phyloP scores from a whole-genome alignment of 2,797 vertebrate genomes.

The Protonibea diacanthus region DNA sequence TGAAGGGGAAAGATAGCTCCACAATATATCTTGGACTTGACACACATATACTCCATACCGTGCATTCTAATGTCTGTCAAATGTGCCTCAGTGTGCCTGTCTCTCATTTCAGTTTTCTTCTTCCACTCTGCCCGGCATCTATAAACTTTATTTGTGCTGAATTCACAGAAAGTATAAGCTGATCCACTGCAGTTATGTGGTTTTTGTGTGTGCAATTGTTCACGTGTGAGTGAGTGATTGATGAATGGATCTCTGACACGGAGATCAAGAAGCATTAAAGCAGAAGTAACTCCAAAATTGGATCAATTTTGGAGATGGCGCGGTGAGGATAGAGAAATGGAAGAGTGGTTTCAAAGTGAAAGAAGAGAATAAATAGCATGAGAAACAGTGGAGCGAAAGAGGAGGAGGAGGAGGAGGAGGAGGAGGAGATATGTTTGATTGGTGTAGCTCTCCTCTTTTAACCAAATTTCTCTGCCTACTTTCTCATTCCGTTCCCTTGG shows the following conservation, averaged over 20 bases:
- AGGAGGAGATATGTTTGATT: constrained; percentile 12
- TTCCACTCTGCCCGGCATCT: background rate
- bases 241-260: constrained; percentile 18
- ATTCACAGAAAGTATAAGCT: constrained; percentile 34
- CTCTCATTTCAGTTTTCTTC: constrained; percentile 2
- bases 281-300: constrained; percentile 30
- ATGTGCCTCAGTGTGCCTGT: background rate
- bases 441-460: constrained; percentile 16
- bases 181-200: constrained; percentile 14
- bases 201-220: constrained; percentile 23
- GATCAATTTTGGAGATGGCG: background rate
- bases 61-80: constrained; percentile 21
- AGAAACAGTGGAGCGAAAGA: background rate
- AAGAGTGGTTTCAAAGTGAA: constrained; percentile 17
- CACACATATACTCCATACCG: background rate
- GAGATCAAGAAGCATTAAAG: constrained; percentile 25
- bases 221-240: constrained; percentile 11
- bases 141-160: constrained; percentile 44
- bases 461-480: constrained; percentile 22
- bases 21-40: constrained; percentile 2
- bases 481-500: constrained; percentile 30
- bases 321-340: background rate
- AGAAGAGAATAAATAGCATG: background rate
- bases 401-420: too few relatives aligned
- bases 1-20: background rate